Evolutionary conservation across 1,140 invertebrate species (phyloP).

Genomic region (Cyclargus thomasi): DNA sequence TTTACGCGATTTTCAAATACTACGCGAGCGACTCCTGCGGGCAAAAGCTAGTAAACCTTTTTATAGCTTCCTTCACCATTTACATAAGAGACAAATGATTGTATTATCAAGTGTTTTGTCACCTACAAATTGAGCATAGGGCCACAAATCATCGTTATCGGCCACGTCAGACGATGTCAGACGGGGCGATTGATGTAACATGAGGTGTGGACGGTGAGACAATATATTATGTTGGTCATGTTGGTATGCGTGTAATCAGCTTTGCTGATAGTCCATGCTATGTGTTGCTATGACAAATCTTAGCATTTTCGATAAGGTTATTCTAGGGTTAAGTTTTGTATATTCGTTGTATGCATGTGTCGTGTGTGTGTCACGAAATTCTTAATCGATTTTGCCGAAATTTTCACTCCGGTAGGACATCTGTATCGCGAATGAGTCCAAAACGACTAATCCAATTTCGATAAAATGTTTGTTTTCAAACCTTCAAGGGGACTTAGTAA

Average conservation of each 20-base stretch:
- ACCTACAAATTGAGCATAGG: background rate
- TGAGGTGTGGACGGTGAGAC: background rate
- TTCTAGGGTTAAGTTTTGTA: background rate
- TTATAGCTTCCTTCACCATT: background rate
- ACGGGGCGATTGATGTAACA: background rate
- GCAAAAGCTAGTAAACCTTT: too few relatives aligned
- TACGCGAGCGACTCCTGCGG: too few relatives aligned
- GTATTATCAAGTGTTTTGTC: background rate
- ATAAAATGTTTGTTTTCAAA: too few relatives aligned
- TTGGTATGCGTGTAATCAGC: background rate
- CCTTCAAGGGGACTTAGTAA: too few relatives aligned
- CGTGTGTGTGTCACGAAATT: too few relatives aligned
- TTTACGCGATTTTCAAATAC: too few relatives aligned
- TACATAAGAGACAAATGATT: background rate
- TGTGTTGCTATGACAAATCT: background rate
- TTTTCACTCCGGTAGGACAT: too few relatives aligned
- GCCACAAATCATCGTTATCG: constrained; percentile 2
- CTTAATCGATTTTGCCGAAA: too few relatives aligned
- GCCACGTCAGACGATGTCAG: background rate
- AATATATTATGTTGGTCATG: background rate
- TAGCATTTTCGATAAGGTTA: background rate
- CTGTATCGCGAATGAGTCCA: too few relatives aligned
- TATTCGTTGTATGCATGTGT: too few relatives aligned
- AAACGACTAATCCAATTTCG: too few relatives aligned
- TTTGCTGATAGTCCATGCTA: background rate